Conservation (phyloP, 2,113 vertebrate species). For the Sitta europaea region DNA sequence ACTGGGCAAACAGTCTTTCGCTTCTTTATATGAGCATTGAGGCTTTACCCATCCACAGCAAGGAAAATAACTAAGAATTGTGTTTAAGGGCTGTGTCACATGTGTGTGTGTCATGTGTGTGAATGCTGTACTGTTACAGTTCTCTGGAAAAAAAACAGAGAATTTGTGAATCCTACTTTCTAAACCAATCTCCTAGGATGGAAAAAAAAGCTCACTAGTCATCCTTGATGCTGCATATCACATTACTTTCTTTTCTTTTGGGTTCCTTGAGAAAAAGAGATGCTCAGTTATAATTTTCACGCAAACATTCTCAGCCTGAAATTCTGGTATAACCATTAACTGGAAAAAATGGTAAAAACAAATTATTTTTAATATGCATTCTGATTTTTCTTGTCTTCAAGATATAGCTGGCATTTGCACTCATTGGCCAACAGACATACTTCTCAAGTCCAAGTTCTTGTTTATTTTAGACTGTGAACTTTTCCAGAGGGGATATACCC, state of each 20-base stretch:
- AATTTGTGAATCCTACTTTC: not conserved
- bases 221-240: not conserved
- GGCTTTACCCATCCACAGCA: constrained; percentile 20
- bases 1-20: not conserved
- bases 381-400: not conserved
- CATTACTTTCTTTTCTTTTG: not conserved
- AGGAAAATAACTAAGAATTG: constrained; percentile 46
- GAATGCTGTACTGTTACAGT: constrained; percentile 29
- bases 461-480: not conserved
- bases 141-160: not conserved
- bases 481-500: not conserved
- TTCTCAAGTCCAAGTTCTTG: not conserved
- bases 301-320: not conserved
- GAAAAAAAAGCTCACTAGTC: not conserved
- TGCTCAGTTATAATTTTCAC: not conserved
- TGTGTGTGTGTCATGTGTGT: not conserved
- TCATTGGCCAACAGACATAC: not conserved
- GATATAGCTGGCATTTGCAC: not conserved
- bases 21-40: constrained; percentile 14
- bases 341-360: not conserved
- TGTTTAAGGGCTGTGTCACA: constrained; percentile 35
- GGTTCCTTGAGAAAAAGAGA: not conserved
- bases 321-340: not conserved
- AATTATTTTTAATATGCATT: not conserved
- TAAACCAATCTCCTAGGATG: not conserved